Evolutionary conservation across 2,888 invertebrate genomes (phyloP).

Genomic region (Thumatha senex): DNA sequence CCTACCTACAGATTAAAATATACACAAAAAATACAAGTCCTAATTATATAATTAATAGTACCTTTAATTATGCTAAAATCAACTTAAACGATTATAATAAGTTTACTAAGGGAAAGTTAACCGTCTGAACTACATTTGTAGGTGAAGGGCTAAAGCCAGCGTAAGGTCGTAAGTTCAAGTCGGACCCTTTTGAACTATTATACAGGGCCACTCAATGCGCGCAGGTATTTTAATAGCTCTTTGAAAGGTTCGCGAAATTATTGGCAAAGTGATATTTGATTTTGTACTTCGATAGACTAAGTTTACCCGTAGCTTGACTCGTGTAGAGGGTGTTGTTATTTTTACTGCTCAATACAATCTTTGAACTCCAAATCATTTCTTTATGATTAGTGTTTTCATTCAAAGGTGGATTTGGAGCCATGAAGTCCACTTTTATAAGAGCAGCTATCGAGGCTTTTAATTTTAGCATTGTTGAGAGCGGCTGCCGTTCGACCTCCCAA

Average conservation of each 20-base stretch:
- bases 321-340: too few relatives aligned
- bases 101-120: constrained; percentile 1
- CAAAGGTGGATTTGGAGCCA: too few relatives aligned
- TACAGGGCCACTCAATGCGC: constrained; percentile 9
- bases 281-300: neutral
- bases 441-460: too few relatives aligned
- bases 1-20: too few relatives aligned
- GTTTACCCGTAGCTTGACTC: too few relatives aligned
- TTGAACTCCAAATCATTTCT: too few relatives aligned
- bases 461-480: too few relatives aligned
- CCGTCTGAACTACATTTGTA: constrained; percentile 12
- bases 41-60: neutral
- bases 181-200: constrained; percentile 15
- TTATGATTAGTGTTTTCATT: too few relatives aligned
- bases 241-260: constrained; percentile 6
- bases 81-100: neutral
- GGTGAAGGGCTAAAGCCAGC: constrained; percentile 10
- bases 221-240: constrained; percentile 16
- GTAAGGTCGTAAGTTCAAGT: constrained; percentile 13
- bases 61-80: neutral
- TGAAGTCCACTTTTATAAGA: too few relatives aligned
- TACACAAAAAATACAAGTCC: neutral
- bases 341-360: too few relatives aligned
- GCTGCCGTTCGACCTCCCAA: too few relatives aligned
- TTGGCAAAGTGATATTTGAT: neutral